Conservation (phyloP, 2,797 vertebrate species). For the Tadarida brasiliensis region DNA sequence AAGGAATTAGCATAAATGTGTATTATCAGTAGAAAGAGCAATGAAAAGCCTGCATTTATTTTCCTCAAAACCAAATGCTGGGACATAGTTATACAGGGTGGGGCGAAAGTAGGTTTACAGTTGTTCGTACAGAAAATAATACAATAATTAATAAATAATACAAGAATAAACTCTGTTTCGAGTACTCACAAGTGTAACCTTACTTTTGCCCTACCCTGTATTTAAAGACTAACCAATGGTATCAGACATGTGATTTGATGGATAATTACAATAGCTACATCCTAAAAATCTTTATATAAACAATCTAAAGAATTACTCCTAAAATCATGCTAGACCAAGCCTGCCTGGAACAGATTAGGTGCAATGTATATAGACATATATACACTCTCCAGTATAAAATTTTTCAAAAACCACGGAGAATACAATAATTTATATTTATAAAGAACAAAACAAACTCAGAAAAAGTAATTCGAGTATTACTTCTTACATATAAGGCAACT, state of each 20-base stretch:
- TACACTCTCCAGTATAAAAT: neutral
- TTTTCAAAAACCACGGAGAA: slow-evolving; percentile 14
- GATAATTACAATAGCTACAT: slow-evolving; percentile 23
- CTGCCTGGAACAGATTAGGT: neutral
- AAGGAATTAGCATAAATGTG: neutral
- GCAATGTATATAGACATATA: slow-evolving; percentile 11
- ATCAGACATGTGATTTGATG: neutral
- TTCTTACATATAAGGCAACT: slow-evolving; percentile 41
- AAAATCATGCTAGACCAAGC: slow-evolving; percentile 24
- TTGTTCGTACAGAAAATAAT: neutral
- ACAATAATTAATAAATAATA: neutral
- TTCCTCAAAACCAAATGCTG: slow-evolving; percentile 61
- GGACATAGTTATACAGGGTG: neutral
- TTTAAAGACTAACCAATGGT: neutral
- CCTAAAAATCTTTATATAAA: slow-evolving; percentile 11
- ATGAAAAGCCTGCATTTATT: slow-evolving; percentile 42
- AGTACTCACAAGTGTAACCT: neutral
- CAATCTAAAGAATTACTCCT: slow-evolving; percentile 3
- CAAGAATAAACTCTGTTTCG: neutral
- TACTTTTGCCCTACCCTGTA: neutral
- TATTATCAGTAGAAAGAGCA: neutral
- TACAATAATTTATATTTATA: slow-evolving; percentile 43
- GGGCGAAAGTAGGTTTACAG: neutral
- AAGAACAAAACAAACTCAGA: slow-evolving; percentile 42
- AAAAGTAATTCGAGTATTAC: neutral